Evolutionary conservation across 2,797 vertebrate species (phyloP).

Genomic region (Chelon labrosus): DNA sequence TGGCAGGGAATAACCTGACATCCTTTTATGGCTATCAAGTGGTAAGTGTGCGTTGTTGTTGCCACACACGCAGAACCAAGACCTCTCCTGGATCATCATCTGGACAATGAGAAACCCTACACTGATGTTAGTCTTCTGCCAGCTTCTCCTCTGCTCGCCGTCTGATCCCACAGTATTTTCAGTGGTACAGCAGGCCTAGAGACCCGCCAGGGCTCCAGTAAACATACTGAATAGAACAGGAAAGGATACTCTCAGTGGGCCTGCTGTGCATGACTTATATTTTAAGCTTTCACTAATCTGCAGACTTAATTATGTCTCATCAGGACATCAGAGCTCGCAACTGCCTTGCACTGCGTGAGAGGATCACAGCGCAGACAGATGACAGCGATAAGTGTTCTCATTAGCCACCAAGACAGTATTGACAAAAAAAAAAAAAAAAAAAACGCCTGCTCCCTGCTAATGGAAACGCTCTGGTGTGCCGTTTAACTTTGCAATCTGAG

Average conservation of each 20-base stretch:
- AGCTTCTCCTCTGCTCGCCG: slow-evolving; percentile 11
- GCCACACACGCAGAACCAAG: slow-evolving; percentile 51
- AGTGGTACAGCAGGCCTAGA: slow-evolving; percentile 18
- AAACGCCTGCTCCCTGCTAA: slow-evolving; percentile 28
- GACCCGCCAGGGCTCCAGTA: slow-evolving; percentile 27
- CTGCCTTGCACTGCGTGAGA: slow-evolving; percentile 43
- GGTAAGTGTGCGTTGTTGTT: slow-evolving; percentile 16
- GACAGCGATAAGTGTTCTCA: slow-evolving; percentile 75
- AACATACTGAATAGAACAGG: slow-evolving; percentile 41
- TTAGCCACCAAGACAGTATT: slow-evolving; percentile 63
- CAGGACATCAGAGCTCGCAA: slow-evolving; percentile 64
- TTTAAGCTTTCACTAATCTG: slow-evolving; percentile 71
- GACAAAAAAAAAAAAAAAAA: background rate
- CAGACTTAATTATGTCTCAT: slow-evolving; percentile 81
- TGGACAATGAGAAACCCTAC: slow-evolving; percentile 15
- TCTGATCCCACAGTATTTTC: slow-evolving; percentile 18
- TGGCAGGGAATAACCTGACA: slow-evolving; percentile 32
- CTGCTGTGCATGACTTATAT: slow-evolving; percentile 62
- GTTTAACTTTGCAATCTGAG: slow-evolving; percentile 42
- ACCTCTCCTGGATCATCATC: slow-evolving; percentile 17
- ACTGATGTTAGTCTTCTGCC: slow-evolving; percentile 38
- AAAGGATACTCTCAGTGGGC: slow-evolving; percentile 60
- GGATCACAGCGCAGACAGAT: slow-evolving; percentile 69
- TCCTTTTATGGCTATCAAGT: slow-evolving; percentile 32
- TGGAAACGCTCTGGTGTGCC: slow-evolving; percentile 27